Conservation (phyloP, 2,113 vertebrate species). For the Rhegmatorhina hoffmannsi region DNA sequence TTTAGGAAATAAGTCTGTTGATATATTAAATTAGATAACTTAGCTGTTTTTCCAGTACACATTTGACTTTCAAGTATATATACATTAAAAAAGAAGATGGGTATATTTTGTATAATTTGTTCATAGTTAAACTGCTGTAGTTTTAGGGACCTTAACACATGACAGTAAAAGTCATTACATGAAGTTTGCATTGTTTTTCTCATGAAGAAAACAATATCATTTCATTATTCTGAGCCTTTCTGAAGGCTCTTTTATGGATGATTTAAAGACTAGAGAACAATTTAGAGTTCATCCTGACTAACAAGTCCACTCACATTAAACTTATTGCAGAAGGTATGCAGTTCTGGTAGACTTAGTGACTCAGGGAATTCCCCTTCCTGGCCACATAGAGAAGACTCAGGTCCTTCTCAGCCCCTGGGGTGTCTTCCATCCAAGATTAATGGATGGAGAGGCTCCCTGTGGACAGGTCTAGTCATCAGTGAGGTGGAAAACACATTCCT, state of each 20-base stretch:
- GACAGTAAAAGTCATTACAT: neutral
- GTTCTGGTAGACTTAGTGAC: neutral
- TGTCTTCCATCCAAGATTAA: too few species aligned
- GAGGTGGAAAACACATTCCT: neutral
- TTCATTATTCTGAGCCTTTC: neutral
- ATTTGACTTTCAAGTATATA: neutral
- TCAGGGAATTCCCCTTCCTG: neutral
- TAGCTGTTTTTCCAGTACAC: neutral
- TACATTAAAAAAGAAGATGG: neutral
- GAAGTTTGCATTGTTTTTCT: neutral
- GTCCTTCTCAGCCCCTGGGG: neutral
- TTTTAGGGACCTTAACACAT: neutral
- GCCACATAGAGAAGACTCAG: neutral
- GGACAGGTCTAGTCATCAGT: neutral
- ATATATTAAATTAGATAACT: neutral
- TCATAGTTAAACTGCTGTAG: neutral
- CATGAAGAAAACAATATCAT: neutral
- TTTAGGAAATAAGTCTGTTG: neutral
- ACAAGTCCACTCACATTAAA: neutral
- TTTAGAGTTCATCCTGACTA: neutral
- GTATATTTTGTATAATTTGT: neutral
- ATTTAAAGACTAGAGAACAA: neutral
- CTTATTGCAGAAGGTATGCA: neutral
- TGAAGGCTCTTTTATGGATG: neutral
- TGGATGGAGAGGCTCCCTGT: neutral